Evolutionary conservation across 2,888 invertebrate species (phyloP).

Genomic region (Diaphora mendica): DNA sequence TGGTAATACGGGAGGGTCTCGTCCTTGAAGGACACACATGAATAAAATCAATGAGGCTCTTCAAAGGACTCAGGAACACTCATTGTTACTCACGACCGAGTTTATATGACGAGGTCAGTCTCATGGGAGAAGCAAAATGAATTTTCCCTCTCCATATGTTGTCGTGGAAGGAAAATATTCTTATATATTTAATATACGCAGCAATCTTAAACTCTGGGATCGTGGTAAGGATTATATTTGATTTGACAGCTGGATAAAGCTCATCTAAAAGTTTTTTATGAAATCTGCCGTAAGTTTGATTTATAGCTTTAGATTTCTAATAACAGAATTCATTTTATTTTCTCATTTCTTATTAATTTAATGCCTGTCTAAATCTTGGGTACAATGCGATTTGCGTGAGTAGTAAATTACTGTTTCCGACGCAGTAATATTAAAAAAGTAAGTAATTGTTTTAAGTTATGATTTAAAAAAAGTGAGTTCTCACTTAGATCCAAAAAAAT

Average conservation of each 20-base stretch:
- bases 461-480: not conserved
- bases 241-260: conserved; percentile 53
- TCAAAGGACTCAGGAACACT: not conserved
- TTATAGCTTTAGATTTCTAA: conserved; percentile 41
- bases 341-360: conserved; percentile 35
- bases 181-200: not conserved
- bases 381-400: not conserved
- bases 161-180: not conserved
- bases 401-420: not conserved
- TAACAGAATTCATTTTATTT: conserved; percentile 25
- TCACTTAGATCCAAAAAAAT: not conserved
- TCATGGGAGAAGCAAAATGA: not conserved
- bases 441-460: not conserved
- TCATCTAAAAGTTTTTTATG: conserved; percentile 56
- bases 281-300: conserved; percentile 48
- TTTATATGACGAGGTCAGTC: conserved; percentile 4
- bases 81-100: not conserved
- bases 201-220: not conserved
- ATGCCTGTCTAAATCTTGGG: conserved; percentile 13
- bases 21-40: conserved; percentile 3
- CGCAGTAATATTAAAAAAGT: not conserved
- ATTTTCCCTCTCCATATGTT: not conserved
- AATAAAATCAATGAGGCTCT: conserved; percentile 8
- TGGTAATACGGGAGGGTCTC: not conserved
- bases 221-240: conserved; percentile 38